Base-by-base conservation (phyloP, 2,797 vertebrate species). In the Pseudochromis fuscus region DNA sequence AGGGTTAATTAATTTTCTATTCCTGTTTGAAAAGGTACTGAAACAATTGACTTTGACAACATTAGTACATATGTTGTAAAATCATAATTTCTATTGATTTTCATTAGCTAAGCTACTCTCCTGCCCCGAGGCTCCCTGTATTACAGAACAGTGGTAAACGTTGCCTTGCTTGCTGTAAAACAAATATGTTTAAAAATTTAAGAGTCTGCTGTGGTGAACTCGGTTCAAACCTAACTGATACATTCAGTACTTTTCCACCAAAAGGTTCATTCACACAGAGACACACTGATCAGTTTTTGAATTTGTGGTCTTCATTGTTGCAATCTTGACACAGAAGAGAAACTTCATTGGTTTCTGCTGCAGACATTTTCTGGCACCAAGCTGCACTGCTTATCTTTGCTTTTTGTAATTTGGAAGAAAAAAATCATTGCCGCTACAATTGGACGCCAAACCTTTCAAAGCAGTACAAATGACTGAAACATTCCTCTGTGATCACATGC, bases 271-370 rank as follows among this genome's bases (percentile, higher is more conserved):
- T 69, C 31, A 51, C n/a, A 48, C 51, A 48, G 31, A 70, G 52
- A 55, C 33, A 49, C 11, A 38, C 13, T 65, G 28, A 56, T 72
- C 12, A 33, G 2, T 37, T 69, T n/a, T 27, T 58, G 21, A 71
- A 55, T 18, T 16, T 7, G 1, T 18, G 42, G 16, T 53, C 28
- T 57, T 58, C 45, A 52, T 61, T 65, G 59, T 59, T 69, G 50
- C 52, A 49, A 7, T 48, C n/a, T 49, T 40, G 62, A 70, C 31
- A 79, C 23, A 44, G 30, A 62, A 19, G 45, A 64, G 1, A 61
- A 77, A 53, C 38, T 30, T 68, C 27, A 61, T 81, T 52, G 51
- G 53, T 67, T 77, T 65, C 33, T 75, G 16, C 16, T 57, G 33
- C 19, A 9, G 23, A 55, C 44, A 37, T n/a, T n/a, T 38, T 53